phyloP scores from a whole-genome alignment of 2,797 vertebrate genomes.

The Graptemys geographica region DNA sequence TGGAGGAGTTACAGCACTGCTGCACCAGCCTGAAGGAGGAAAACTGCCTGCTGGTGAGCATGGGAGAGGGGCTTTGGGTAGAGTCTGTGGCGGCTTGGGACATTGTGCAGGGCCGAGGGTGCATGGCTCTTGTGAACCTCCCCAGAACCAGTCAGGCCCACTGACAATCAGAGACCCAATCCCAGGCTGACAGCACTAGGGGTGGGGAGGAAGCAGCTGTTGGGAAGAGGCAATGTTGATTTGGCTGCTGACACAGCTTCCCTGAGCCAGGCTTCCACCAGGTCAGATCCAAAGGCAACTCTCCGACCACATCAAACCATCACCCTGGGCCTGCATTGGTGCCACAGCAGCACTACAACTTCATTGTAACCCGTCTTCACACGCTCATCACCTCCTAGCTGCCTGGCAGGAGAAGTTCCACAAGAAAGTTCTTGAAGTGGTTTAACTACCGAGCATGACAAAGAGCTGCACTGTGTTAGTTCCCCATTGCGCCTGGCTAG shows the following conservation, averaged over 20 bases:
- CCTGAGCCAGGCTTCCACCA: neutral
- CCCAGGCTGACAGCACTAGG: accelerated
- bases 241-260: neutral
- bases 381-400: neutral
- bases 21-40: constrained; percentile 92
- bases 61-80: neutral
- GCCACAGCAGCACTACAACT: neutral
- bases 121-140: neutral
- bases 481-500: neutral
- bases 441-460: neutral
- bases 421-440: neutral
- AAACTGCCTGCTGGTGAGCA: constrained; percentile 93
- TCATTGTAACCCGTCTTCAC: neutral
- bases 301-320: neutral
- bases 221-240: constrained; percentile 64
- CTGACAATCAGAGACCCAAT: neutral
- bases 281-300: neutral
- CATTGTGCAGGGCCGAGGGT: neutral
- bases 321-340: neutral
- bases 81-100: neutral
- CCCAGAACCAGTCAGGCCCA: neutral
- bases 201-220: neutral
- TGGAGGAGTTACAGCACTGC: constrained; percentile 91
- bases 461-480: too few species aligned
- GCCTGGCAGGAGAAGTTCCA: neutral